phyloP scores from a whole-genome alignment of 2,888 invertebrate species.

The Cyclophora albipunctata region DNA sequence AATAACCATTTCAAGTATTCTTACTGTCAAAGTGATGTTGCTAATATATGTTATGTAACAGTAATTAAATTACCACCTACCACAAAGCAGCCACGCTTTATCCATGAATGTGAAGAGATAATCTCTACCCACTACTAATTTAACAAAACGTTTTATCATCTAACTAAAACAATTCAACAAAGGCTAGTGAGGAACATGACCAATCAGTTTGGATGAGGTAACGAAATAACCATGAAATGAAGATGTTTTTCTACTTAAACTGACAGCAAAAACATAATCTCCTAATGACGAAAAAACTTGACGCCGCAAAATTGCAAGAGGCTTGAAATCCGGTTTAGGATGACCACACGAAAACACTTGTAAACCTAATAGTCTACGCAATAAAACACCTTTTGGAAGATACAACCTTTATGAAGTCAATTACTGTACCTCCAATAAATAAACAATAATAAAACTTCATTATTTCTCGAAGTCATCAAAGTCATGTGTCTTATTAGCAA shows the following conservation, averaged over 20 bases:
- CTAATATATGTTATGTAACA: too few relatives aligned
- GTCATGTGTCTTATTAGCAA: slow-evolving; percentile 4
- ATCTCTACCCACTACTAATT: too few relatives aligned
- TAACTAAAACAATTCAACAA: too few relatives aligned
- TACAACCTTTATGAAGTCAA: not conserved
- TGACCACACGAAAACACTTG: slow-evolving; percentile 7
- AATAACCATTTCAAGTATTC: too few relatives aligned
- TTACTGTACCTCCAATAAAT: too few relatives aligned
- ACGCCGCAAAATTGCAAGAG: slow-evolving; percentile 22
- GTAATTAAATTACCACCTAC: too few relatives aligned
- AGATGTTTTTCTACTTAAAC: slow-evolving; percentile 14
- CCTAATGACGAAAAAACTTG: slow-evolving; percentile 26
- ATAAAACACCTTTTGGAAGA: slow-evolving; percentile 10
- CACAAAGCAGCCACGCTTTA: too few relatives aligned
- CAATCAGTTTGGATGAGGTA: not conserved
- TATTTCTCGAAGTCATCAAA: slow-evolving; percentile 8
- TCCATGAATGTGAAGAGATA: too few relatives aligned
- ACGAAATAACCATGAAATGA: slow-evolving; percentile 18
- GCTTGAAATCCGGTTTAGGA: slow-evolving; percentile 23
- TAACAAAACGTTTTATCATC: too few relatives aligned
- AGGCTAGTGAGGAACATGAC: too few relatives aligned
- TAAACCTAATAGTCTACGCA: slow-evolving; percentile 11
- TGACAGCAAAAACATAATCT: slow-evolving; percentile 27
- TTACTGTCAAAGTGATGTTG: too few relatives aligned
- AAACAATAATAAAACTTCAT: slow-evolving; percentile 1